phyloP scores from a whole-genome alignment of 2,113 vertebrate genomes.

The Engystomops pustulosus region DNA sequence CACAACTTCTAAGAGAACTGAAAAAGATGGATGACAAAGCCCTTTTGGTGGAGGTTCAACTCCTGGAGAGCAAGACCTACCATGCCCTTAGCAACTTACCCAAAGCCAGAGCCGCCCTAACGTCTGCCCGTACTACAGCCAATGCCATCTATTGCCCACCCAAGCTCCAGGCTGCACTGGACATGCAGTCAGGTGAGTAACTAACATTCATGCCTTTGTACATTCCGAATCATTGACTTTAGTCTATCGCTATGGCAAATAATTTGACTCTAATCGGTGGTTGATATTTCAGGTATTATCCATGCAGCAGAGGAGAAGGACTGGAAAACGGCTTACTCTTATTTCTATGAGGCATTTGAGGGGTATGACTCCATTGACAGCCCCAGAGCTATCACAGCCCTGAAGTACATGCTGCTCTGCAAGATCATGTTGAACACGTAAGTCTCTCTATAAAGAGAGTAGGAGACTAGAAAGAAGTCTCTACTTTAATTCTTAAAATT shows the following conservation, averaged over 20 bases:
- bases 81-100: slow-evolving; percentile 97
- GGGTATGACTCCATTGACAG: slow-evolving; percentile 97
- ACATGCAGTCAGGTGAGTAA: slow-evolving; percentile 96
- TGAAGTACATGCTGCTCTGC: slow-evolving; percentile 99
- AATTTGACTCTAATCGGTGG: not conserved
- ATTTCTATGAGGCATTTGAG: slow-evolving; percentile 98
- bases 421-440: slow-evolving; percentile 89
- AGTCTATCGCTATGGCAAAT: not conserved
- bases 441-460: not conserved
- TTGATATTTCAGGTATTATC: slow-evolving; percentile 86
- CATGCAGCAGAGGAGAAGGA: slow-evolving; percentile 98
- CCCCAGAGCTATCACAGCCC: slow-evolving; percentile 92
- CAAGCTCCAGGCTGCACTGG: slow-evolving; percentile 95
- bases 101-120: slow-evolving; percentile 97
- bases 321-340: slow-evolving; percentile 99
- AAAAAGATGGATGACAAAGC: slow-evolving; percentile 99
- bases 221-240: not conserved
- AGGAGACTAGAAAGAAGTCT: too few species aligned
- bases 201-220: not conserved
- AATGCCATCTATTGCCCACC: slow-evolving; percentile 98
- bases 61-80: slow-evolving; percentile 98
- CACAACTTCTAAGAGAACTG: slow-evolving; percentile 92
- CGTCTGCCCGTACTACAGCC: slow-evolving; percentile 96
- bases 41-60: slow-evolving; percentile 96
- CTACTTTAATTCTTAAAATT: too few species aligned